phyloP scores from a whole-genome alignment of 2,113 vertebrate genomes.

The Perca schrenkii region DNA sequence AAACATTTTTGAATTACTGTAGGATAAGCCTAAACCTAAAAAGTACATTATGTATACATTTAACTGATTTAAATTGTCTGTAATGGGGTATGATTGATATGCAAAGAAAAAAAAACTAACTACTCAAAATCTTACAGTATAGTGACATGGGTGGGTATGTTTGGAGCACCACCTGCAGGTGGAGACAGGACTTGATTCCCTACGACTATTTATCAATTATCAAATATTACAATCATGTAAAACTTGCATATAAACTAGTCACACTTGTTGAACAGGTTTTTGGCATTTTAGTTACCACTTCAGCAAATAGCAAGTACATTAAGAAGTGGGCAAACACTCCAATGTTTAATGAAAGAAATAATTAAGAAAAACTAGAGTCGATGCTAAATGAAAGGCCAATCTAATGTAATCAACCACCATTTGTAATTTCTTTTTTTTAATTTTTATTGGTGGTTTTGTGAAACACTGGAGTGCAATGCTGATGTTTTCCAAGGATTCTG shows the following conservation, averaged over 20 bases:
- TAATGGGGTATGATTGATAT: slow-evolving; percentile 61
- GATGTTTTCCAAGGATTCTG: slow-evolving; percentile 69
- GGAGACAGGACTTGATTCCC: slow-evolving; percentile 9
- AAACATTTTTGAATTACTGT: slow-evolving; percentile 45
- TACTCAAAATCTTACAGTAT: slow-evolving; percentile 27
- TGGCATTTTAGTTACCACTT: slow-evolving; percentile 64
- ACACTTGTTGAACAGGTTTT: slow-evolving; percentile 34
- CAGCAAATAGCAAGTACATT: slow-evolving; percentile 24
- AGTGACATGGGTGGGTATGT: slow-evolving; percentile 5
- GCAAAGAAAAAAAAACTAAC: slow-evolving; percentile 15
- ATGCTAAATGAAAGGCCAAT: slow-evolving; percentile 49
- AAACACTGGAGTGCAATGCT: slow-evolving; percentile 67
- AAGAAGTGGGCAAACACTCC: slow-evolving; percentile 26
- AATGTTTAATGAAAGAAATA: slow-evolving; percentile 19
- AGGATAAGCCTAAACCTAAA: slow-evolving; percentile 45
- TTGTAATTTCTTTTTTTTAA: neutral
- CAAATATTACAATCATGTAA: slow-evolving; percentile 25
- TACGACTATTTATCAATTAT: neutral
- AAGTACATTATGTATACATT: slow-evolving; percentile 73
- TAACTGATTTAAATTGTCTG: slow-evolving; percentile 68
- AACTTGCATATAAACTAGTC: slow-evolving; percentile 60
- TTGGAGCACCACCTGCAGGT: slow-evolving; percentile 41
- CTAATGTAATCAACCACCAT: slow-evolving; percentile 33
- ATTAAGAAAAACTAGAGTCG: slow-evolving; percentile 58
- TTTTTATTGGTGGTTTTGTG: slow-evolving; percentile 36